Evolutionary conservation across 2,113 vertebrate species (phyloP), one percentile per base, ranked within the genome.

Genomic region (Callionymus lyra): DNA sequence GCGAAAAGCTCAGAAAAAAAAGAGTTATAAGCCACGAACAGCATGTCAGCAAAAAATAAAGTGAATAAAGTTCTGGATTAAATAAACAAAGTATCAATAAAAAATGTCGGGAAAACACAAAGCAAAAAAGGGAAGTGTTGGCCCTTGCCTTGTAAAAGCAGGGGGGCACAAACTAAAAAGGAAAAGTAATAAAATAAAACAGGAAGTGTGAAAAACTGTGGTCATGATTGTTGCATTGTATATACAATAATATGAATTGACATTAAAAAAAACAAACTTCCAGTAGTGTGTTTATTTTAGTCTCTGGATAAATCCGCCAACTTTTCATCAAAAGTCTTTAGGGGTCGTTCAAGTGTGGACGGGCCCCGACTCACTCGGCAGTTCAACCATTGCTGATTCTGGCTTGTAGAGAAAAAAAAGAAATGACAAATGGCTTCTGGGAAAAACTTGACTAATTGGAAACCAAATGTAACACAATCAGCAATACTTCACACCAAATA

Each of bases 191-290:
- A n/a, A n/a, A n/a, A n/a, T n/a, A n/a, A n/a, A n/a, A n/a, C n/a
- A n/a, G n/a, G n/a, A n/a, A n/a, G n/a, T n/a, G n/a, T n/a, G 64
- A 74, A 80, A 72, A 67, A 63, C 69, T 64, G 72, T 82, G 72
- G 9, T 12, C 14, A 10, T n/a, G 82, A 78, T 65, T 68, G 64
- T 69, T 52, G 40, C 67, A 44, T 58, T 68, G 70, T 66, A 44
- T 59, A 63, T 60, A 71, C 77, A 48, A 67, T 77, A 70, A n/a
- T n/a, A n/a, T n/a, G n/a, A n/a, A n/a, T n/a, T n/a, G n/a, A n/a
- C n/a, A n/a, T n/a, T n/a, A n/a, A n/a, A n/a, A n/a, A n/a, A n/a
- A n/a, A n/a, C n/a, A n/a, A n/a, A n/a, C 4, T 27, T 27, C 8
- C 8, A 27, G 21, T 27, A n/a, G n/a, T 27, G 21, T 27, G 21